A percentile compares a stretch with the other conserved stretches of the same genome.
Evolutionary conservation across 2,888 invertebrate species (phyloP).

Genomic region (Eurytoma adleriae): DNA sequence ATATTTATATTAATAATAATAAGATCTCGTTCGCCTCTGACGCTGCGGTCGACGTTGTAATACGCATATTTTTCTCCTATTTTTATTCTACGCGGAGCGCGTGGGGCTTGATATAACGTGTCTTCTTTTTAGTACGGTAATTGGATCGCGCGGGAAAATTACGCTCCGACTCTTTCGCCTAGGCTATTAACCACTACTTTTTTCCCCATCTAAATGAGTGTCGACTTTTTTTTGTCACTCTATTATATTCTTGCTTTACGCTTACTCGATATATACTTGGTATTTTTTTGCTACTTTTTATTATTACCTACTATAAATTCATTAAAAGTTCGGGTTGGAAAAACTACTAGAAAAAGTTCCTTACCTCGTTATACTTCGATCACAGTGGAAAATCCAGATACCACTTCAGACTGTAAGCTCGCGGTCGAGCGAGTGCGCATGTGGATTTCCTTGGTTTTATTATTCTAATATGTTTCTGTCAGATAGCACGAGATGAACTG

Average conservation of each 20-base stretch:
- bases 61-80: background rate
- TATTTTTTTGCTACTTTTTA: background rate
- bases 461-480: slow-evolving; percentile 18
- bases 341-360: slow-evolving; percentile 42
- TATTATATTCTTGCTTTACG: background rate
- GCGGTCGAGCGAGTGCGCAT: background rate
- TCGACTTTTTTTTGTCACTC: background rate
- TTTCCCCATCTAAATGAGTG: no score
- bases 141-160: no score
- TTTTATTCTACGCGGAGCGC: no score
- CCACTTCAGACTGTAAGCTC: background rate
- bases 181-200: no score
- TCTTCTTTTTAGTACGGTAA: no score
- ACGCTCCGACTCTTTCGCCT: no score
- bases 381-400: slow-evolving; percentile 19
- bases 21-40: slow-evolving; percentile 14
- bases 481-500: slow-evolving; percentile 9
- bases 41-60: background rate
- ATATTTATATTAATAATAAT: background rate
- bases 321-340: slow-evolving; percentile 20
- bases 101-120: no score
- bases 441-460: slow-evolving; percentile 5
- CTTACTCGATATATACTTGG: background rate
- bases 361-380: slow-evolving; percentile 21
- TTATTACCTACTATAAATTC: background rate